Evolutionary conservation across 2,888 invertebrate genomes (phyloP).

Genomic region (Patella caerulea): DNA sequence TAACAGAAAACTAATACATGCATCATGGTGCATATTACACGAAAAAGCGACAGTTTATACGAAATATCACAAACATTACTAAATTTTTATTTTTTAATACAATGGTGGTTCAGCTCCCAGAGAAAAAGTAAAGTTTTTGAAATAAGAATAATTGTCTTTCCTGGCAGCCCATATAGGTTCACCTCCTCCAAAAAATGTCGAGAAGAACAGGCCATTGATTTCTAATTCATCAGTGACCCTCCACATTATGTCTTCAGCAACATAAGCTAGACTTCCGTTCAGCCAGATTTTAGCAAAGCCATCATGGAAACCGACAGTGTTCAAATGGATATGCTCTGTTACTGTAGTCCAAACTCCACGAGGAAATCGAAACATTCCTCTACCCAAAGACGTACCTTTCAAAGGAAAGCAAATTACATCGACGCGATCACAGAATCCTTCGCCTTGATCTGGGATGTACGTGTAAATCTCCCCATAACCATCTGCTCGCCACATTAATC

Average conservation of each 20-base stretch:
- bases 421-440: conserved; percentile 22
- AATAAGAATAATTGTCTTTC: conserved; percentile 49
- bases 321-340: conserved; percentile 50
- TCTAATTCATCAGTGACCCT: conserved; percentile 37
- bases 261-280: conserved; percentile 30
- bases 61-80: no score
- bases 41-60: no score
- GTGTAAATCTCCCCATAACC: conserved; percentile 51
- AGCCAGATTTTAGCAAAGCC: conserved; percentile 48
- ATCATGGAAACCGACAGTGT: conserved; percentile 40
- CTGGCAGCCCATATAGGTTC: conserved; percentile 44
- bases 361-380: conserved; percentile 35
- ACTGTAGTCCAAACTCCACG: conserved; percentile 46
- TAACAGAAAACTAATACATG: no score
- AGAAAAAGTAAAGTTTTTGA: conserved; percentile 44
- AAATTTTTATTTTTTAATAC: no score
- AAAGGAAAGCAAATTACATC: conserved; percentile 16
- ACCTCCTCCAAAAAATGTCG: conserved; percentile 56
- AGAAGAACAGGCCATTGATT: conserved; percentile 53
- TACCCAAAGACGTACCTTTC: conserved; percentile 32
- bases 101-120: neutral
- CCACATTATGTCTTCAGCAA: conserved; percentile 41
- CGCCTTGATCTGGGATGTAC: conserved; percentile 36
- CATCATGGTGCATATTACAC: no score
- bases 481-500: conserved; percentile 50